phyloP scores from a whole-genome alignment of 2,797 vertebrate genomes.

The Poecilia velifera region DNA sequence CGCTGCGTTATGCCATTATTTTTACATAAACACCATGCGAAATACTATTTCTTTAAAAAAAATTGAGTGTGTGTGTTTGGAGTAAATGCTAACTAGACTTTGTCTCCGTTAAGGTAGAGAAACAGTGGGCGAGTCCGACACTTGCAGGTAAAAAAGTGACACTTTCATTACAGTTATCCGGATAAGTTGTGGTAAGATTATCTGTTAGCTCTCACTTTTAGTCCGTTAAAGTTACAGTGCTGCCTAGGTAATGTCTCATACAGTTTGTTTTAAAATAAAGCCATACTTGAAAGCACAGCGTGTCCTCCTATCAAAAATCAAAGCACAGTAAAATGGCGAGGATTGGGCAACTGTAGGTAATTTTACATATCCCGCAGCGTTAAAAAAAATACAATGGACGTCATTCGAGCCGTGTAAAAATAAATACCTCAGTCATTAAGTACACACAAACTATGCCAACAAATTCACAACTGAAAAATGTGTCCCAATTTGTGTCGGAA shows the following conservation, averaged over 20 bases:
- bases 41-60: not conserved
- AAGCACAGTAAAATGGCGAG: constrained; percentile 81
- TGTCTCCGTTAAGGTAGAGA: constrained; percentile 19
- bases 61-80: not conserved
- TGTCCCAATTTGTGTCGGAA: constrained; percentile 18
- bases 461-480: constrained; percentile 27
- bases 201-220: constrained; percentile 2
- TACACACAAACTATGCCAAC: constrained; percentile 33
- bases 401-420: constrained; percentile 54
- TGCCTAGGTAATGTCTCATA: not conserved
- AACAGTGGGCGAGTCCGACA: constrained; percentile 27
- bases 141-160: constrained; percentile 58
- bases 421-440: constrained; percentile 1
- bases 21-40: constrained; percentile 25
- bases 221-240: constrained; percentile 43
- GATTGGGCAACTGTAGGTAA: constrained; percentile 76
- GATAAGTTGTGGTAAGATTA: constrained; percentile 57
- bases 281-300: constrained; percentile 63
- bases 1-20: constrained; percentile 58
- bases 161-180: constrained; percentile 60
- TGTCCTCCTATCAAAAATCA: constrained; percentile 72
- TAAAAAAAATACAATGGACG: constrained; percentile 36
- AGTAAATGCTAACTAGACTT: constrained; percentile 41
- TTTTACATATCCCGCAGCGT: constrained; percentile 67
- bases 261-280: constrained; percentile 20